Evolutionary conservation across 2,888 invertebrate species (phyloP).

Genomic region (Galerucella pusilla): DNA sequence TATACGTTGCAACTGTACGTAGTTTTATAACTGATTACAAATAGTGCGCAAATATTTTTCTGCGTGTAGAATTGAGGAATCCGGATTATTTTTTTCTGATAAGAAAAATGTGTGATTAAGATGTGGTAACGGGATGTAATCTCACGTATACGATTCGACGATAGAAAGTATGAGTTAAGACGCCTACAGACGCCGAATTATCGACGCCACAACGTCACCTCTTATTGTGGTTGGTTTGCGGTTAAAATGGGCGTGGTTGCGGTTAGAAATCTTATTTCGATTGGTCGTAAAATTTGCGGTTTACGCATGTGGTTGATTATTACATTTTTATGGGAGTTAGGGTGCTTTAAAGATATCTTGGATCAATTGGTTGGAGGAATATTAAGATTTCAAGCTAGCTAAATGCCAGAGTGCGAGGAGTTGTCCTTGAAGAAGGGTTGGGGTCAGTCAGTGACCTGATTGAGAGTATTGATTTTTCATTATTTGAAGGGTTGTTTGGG

Average conservation of each 20-base stretch:
- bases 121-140: background rate
- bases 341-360: slow-evolving; percentile 28
- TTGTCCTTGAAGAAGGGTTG: slow-evolving; percentile 30
- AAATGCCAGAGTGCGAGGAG: slow-evolving; percentile 8
- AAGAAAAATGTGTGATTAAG: background rate
- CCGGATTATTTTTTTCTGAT: background rate
- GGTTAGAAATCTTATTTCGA: slow-evolving; percentile 69
- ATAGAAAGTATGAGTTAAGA: slow-evolving; percentile 52
- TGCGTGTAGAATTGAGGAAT: background rate
- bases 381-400: slow-evolving; percentile 37
- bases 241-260: slow-evolving; percentile 65
- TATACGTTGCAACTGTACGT: too few species aligned
- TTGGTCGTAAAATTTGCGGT: slow-evolving; percentile 72
- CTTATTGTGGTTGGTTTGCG: slow-evolving; percentile 67
- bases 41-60: background rate
- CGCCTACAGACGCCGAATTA: slow-evolving; percentile 58
- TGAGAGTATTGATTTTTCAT: slow-evolving; percentile 43
- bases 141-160: slow-evolving; percentile 25
- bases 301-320: slow-evolving; percentile 67
- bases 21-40: too few species aligned
- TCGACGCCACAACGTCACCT: slow-evolving; percentile 64
- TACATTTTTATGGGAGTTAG: slow-evolving; percentile 63
- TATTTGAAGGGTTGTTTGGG: slow-evolving; percentile 24
- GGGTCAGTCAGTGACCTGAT: slow-evolving; percentile 41
- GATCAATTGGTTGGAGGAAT: slow-evolving; percentile 35